Percentiles rank a stretch among this genome's conserved stretches.
phyloP scores from a whole-genome alignment of 2,888 invertebrate species.

The Darwinula stevensoni region DNA sequence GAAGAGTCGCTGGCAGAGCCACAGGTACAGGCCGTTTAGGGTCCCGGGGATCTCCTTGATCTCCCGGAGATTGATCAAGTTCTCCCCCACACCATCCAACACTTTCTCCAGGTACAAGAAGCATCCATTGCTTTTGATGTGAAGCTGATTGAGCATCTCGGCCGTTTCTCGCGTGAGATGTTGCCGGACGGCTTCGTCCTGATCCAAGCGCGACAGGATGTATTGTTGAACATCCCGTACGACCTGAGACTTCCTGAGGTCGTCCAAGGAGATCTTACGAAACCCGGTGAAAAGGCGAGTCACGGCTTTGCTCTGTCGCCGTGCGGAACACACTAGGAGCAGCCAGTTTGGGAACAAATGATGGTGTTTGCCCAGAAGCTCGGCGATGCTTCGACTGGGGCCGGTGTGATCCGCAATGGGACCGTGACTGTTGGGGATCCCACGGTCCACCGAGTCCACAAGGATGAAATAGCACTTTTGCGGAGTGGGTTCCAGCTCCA shows the following conservation, averaged over 20 bases:
- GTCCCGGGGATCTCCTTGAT: constrained; percentile 84
- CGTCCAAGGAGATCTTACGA: constrained; percentile 68
- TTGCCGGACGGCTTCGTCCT: constrained; percentile 55
- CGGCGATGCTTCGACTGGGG: constrained; percentile 35
- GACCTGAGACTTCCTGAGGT: constrained; percentile 44
- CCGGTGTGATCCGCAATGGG: constrained; percentile 6
- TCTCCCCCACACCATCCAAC: constrained; percentile 69
- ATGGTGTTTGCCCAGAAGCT: constrained; percentile 58
- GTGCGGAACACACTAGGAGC: constrained; percentile 54
- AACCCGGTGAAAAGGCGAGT: constrained; percentile 39
- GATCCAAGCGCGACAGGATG: constrained; percentile 60
- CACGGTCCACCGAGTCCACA: constrained; percentile 75
- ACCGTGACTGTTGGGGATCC: constrained; percentile 7
- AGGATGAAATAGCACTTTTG: constrained; percentile 46
- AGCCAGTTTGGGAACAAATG: constrained; percentile 79
- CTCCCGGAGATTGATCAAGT: constrained; percentile 64
- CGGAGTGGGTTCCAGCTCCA: constrained; percentile 49
- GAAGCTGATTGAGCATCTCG: constrained; percentile 71
- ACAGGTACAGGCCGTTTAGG: constrained; percentile 71
- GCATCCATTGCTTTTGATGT: constrained; percentile 86
- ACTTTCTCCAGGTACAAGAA: constrained; percentile 61
- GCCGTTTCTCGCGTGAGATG: constrained; percentile 74
- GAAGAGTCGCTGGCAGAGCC: constrained; percentile 76
- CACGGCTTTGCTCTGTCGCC: constrained; percentile 51
- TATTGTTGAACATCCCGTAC: constrained; percentile 85